Conservation (phyloP, 2,888 invertebrate species). For the Brenthis daphne region DNA sequence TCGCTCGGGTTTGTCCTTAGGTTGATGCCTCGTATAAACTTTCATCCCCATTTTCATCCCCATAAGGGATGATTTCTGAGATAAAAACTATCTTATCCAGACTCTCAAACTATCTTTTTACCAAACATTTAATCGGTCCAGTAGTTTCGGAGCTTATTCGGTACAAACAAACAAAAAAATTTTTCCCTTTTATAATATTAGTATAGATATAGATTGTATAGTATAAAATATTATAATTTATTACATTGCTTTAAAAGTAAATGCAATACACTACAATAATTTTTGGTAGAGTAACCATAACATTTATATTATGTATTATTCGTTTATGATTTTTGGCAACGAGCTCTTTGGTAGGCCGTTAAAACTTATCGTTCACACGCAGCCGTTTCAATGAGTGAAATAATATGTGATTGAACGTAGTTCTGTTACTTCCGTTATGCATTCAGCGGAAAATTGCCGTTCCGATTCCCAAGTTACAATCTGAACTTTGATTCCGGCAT, state of each 20-base stretch:
- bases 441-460: conserved; percentile 6
- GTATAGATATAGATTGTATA: no score
- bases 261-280: not conserved
- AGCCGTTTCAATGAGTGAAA: conserved; percentile 30
- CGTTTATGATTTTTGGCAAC: conserved; percentile 31
- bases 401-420: conserved; percentile 31
- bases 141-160: no score
- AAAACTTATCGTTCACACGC: conserved; percentile 32
- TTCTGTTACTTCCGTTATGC: conserved; percentile 22
- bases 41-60: no score
- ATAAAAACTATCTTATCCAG: no score
- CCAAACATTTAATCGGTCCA: no score
- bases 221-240: no score
- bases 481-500: not conserved
- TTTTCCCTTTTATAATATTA: no score
- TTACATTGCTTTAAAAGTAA: not conserved
- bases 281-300: conserved; percentile 1
- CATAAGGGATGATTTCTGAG: no score
- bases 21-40: no score
- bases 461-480: conserved; percentile 10
- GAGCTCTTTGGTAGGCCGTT: conserved; percentile 29
- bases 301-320: conserved; percentile 19
- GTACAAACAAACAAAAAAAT: no score
- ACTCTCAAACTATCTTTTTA: no score
- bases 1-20: no score